These are phyloP conservation scores for Drosophila lacteicornis DNA, from an alignment of 1,140 invertebrate species.

Conservation along the genomic window DNA sequence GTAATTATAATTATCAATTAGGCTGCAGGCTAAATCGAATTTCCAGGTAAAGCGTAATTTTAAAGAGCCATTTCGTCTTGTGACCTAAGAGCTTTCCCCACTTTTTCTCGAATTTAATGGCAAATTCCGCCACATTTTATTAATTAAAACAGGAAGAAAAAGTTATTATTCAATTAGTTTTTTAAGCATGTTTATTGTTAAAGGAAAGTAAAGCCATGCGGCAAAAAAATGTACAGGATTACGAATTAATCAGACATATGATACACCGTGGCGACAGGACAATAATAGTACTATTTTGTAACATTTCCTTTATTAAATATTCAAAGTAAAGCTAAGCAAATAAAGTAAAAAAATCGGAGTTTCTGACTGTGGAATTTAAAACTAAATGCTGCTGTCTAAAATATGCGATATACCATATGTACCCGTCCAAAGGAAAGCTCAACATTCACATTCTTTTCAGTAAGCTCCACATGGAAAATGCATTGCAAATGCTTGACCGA, in stretches of 20 bases:
- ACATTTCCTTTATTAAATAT: background rate
- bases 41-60: conserved; percentile 1
- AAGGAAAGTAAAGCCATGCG: background rate
- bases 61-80: background rate
- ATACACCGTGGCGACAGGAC: too few relatives aligned
- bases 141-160: conserved; percentile 42
- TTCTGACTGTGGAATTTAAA: background rate
- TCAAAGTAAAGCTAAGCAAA: background rate
- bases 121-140: conserved; percentile 23
- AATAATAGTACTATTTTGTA: background rate
- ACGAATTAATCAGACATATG: background rate
- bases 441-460: conserved; percentile 25
- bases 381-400: conserved; percentile 1
- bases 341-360: background rate
- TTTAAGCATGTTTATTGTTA: background rate
- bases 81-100: background rate
- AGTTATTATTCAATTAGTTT: too few relatives aligned
- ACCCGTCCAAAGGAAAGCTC: conserved; percentile 2
- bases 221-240: background rate
- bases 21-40: conserved; percentile 6
- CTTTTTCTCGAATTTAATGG: conserved; percentile 9
- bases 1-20: conserved; percentile 17
- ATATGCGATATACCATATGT: conserved; percentile 2
- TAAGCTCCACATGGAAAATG: conserved; percentile 19
- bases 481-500: conserved; percentile 28